Evolutionary conservation across 2,888 invertebrate species (phyloP).

Genomic region (Lepidocyrtinus sp.): DNA sequence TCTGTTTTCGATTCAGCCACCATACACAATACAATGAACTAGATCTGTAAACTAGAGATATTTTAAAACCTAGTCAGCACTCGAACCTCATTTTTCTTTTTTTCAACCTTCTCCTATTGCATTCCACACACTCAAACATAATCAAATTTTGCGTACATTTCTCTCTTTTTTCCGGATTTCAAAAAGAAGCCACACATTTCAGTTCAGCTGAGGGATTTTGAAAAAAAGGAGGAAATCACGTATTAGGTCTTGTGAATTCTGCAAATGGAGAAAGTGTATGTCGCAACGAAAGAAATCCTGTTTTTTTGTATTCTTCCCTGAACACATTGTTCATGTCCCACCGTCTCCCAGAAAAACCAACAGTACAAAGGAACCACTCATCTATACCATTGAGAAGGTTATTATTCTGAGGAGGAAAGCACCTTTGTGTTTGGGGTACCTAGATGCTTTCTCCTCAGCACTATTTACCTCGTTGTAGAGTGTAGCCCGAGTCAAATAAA

Average conservation of each 20-base stretch:
- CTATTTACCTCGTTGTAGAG: not conserved
- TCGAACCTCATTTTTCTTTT: not conserved
- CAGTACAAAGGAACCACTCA: slow-evolving; percentile 8
- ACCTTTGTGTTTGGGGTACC: too few species aligned
- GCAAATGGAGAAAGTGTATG: slow-evolving; percentile 25
- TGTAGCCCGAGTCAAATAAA: too few species aligned
- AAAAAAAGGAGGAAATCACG: slow-evolving; percentile 52
- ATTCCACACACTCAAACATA: slow-evolving; percentile 40
- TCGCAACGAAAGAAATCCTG: slow-evolving; percentile 32
- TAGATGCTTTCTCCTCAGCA: not conserved
- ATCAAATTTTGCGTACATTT: slow-evolving; percentile 40
- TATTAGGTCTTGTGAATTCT: too few species aligned
- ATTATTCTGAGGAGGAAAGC: not conserved
- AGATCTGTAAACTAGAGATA: not conserved
- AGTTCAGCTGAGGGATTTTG: not conserved
- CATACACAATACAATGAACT: slow-evolving; percentile 39
- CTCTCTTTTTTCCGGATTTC: not conserved
- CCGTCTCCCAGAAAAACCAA: too few species aligned
- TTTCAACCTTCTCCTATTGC: slow-evolving; percentile 16
- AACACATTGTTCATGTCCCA: not conserved
- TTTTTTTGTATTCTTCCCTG: not conserved
- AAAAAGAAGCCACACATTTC: not conserved
- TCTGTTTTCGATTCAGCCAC: slow-evolving; percentile 27
- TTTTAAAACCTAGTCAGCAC: slow-evolving; percentile 1
- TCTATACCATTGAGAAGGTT: not conserved